Base-by-base conservation (phyloP, 2,113 vertebrate genomes). In the Phaethornis superciliosus region DNA sequence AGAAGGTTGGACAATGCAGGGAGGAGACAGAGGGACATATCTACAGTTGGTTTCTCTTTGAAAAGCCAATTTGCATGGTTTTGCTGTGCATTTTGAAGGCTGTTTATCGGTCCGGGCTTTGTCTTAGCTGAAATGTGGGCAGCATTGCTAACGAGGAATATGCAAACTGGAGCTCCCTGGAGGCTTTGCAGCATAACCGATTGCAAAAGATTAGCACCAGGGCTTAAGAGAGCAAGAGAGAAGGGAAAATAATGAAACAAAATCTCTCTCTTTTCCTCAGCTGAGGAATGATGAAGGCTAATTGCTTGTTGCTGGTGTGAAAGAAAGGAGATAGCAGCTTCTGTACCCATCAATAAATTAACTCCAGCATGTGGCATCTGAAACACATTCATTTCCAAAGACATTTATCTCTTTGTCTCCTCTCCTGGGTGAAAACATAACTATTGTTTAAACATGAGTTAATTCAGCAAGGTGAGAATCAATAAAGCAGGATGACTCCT, bases 361-460 rank as follows among this genome's bases (percentile, higher is more conserved):
- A 95, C 95, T 65, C 63, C 4, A 1, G 83, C 40, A 65, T 76
- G 83, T 88, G 71, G 83, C 85, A 76, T 71, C 80, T 91, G 91
- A 93, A 95, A 92, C 2, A 7, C 90, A 93, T 97, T 94, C 84
- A 86, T 93, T 97, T 96, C 81, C 90, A 96, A 65, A 76, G 91
- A 90, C 62, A 51, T 96, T 95, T 94, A 96, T 95, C 90, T 95
- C 90, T 93, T 91, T 92, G 89, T 69, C 89, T 94, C 24, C 85
- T 96, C 93, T 96, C 88, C 32, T 49, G 79, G 67, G 86, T 85
- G 91, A 93, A 97, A 97, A 96, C 93, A 92, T 96, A 96, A 97
- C 94, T 97, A 95, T 96, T 97, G 95, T 95, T 96, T 97, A 97
- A 97, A 95, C 88, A 82, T 69, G 88, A 96, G 94, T 96, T 97